phyloP scores from a whole-genome alignment of 2,888 invertebrate species.

The Conus canariensis region DNA sequence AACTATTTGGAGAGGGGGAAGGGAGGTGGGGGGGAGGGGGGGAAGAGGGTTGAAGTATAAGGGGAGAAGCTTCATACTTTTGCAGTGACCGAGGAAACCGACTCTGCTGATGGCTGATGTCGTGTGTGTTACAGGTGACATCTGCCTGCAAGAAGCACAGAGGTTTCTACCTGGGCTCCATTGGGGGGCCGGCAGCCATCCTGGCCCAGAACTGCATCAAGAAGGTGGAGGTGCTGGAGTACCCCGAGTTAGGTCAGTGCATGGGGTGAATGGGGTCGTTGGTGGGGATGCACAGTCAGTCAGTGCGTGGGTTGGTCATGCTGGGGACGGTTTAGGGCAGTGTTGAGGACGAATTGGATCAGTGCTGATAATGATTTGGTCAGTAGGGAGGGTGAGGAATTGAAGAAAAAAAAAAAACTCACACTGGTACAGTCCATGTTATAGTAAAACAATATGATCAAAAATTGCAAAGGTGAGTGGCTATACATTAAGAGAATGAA shows the following conservation, averaged over 20 bases:
- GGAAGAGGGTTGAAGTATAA: too few relatives aligned
- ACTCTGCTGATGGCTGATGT: too few relatives aligned
- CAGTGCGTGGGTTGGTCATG: too few relatives aligned
- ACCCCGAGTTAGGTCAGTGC: conserved; percentile 76
- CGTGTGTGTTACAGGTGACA: conserved; percentile 69
- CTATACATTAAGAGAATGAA: too few relatives aligned
- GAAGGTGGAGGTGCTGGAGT: conserved; percentile 78
- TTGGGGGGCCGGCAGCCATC: conserved; percentile 79
- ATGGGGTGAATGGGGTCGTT: background rate
- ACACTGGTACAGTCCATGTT: too few relatives aligned
- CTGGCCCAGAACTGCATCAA: conserved; percentile 78
- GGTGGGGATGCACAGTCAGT: background rate
- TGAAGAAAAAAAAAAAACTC: too few relatives aligned
- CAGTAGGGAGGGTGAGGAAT: background rate
- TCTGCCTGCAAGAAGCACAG: conserved; percentile 78
- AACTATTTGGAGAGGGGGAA: too few relatives aligned
- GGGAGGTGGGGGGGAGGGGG: too few relatives aligned
- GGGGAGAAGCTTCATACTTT: too few relatives aligned
- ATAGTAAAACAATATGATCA: too few relatives aligned
- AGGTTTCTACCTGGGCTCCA: conserved; percentile 79
- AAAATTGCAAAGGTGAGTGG: too few relatives aligned
- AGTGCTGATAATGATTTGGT: background rate
- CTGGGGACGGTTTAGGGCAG: background rate
- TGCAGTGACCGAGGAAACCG: too few relatives aligned
- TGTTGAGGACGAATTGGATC: background rate